Conservation (phyloP, 1,140 invertebrate species). For the Brachionus rubens region DNA sequence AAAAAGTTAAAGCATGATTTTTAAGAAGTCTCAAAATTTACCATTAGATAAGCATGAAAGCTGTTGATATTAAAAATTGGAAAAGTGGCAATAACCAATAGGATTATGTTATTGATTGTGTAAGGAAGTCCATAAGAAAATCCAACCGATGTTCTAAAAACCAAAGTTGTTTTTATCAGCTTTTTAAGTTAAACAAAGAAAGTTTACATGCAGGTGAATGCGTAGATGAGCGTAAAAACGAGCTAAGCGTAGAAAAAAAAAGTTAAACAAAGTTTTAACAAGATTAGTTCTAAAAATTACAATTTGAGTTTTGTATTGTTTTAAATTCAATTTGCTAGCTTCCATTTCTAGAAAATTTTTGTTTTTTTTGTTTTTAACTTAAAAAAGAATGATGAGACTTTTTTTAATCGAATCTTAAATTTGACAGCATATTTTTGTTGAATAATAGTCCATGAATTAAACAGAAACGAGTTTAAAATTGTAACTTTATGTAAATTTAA, state of each 20-base stretch:
- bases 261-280: not conserved
- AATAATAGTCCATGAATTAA: too few species aligned
- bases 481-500: too few species aligned
- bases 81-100: constrained; percentile 1
- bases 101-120: not conserved
- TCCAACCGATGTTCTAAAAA: not conserved
- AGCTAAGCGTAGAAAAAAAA: not conserved
- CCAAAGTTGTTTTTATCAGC: not conserved
- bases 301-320: constrained; percentile 29
- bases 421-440: too few species aligned
- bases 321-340: not conserved
- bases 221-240: not conserved
- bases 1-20: not conserved
- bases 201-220: constrained; percentile 21
- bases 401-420: too few species aligned
- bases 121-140: not conserved
- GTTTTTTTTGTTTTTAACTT: too few species aligned
- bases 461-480: too few species aligned
- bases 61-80: not conserved
- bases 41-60: not conserved
- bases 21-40: not conserved
- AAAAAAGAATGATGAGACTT: too few species aligned
- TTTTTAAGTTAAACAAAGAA: not conserved
- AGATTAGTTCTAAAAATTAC: not conserved
- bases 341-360: too few species aligned